Conservation (phyloP, 1,140 invertebrate species). For the Diorhabda elongata region DNA sequence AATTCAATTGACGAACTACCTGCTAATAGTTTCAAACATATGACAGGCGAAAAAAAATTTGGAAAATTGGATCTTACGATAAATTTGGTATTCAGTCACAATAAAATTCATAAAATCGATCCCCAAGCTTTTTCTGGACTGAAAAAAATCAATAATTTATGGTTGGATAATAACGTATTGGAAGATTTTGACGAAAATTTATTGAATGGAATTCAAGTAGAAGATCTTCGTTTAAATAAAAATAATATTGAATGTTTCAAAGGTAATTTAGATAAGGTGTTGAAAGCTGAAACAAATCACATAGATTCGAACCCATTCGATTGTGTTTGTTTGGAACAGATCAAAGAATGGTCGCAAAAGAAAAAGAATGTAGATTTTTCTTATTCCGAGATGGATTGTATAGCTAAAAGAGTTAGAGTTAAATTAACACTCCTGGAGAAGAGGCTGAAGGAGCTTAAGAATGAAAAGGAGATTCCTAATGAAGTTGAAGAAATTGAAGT, state of each 20-base stretch:
- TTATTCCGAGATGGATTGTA: slow-evolving; percentile 23
- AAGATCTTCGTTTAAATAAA: slow-evolving; percentile 23
- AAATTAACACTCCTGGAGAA: slow-evolving; percentile 25
- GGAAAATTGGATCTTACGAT: slow-evolving; percentile 18
- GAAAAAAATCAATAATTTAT: slow-evolving; percentile 27
- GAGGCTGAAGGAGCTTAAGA: slow-evolving; percentile 18
- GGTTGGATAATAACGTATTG: slow-evolving; percentile 28
- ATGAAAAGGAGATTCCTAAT: not conserved
- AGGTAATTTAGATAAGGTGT: slow-evolving; percentile 23
- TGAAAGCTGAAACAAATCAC: slow-evolving; percentile 26
- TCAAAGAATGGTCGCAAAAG: slow-evolving; percentile 28
- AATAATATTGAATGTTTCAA: slow-evolving; percentile 28
- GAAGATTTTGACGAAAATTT: slow-evolving; percentile 19
- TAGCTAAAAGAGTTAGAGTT: slow-evolving; percentile 5
- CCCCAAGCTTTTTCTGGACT: slow-evolving; percentile 26
- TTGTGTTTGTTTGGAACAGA: slow-evolving; percentile 25
- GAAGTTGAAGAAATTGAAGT: not conserved
- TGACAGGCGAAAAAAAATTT: slow-evolving; percentile 21
- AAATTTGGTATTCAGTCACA: slow-evolving; percentile 30
- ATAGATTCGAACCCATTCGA: slow-evolving; percentile 30
- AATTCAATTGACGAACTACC: slow-evolving; percentile 29
- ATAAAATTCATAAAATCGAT: slow-evolving; percentile 29
- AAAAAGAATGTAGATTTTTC: slow-evolving; percentile 23
- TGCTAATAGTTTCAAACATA: slow-evolving; percentile 23
- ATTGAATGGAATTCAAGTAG: slow-evolving; percentile 20